Conservation (phyloP, 1,140 invertebrate species). For the Bradysia coprophila region DNA sequence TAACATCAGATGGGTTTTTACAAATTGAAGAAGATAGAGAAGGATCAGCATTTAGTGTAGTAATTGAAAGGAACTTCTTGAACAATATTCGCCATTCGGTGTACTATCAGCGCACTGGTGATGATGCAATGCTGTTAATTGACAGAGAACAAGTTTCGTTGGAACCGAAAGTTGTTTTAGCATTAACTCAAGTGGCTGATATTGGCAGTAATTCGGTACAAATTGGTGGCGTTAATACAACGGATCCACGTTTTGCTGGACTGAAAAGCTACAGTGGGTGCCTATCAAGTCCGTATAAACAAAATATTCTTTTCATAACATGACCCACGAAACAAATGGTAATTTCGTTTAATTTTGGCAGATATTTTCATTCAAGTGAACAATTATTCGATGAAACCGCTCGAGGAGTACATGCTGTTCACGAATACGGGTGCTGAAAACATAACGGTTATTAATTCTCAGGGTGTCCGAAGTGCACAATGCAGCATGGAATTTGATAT, state of each 20-base stretch:
- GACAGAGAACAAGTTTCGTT: slow-evolving; percentile 55
- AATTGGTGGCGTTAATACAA: slow-evolving; percentile 69
- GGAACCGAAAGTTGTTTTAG: slow-evolving; percentile 40
- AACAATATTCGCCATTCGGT: slow-evolving; percentile 68
- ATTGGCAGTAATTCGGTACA: slow-evolving; percentile 59
- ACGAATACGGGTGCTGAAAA: slow-evolving; percentile 61
- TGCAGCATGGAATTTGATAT: slow-evolving; percentile 55
- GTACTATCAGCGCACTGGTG: slow-evolving; percentile 56
- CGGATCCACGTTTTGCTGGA: slow-evolving; percentile 52
- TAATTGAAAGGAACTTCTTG: slow-evolving; percentile 57
- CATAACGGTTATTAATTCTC: slow-evolving; percentile 60
- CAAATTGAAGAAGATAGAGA: slow-evolving; percentile 72
- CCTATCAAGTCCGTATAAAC: slow-evolving; percentile 78
- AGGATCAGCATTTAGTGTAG: slow-evolving; percentile 41
- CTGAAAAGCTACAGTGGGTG: slow-evolving; percentile 79
- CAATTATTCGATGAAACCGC: slow-evolving; percentile 56
- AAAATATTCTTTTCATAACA: too few relatives aligned
- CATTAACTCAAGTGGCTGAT: slow-evolving; percentile 38
- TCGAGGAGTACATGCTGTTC: slow-evolving; percentile 78
- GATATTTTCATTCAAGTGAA: slow-evolving; percentile 69
- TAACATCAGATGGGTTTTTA: slow-evolving; percentile 61
- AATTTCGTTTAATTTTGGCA: too few relatives aligned
- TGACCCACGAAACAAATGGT: too few relatives aligned
- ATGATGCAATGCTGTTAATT: slow-evolving; percentile 49
- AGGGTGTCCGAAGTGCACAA: slow-evolving; percentile 64